Conservation (phyloP, 2,797 vertebrate genomes). For the Falco peregrinus region DNA sequence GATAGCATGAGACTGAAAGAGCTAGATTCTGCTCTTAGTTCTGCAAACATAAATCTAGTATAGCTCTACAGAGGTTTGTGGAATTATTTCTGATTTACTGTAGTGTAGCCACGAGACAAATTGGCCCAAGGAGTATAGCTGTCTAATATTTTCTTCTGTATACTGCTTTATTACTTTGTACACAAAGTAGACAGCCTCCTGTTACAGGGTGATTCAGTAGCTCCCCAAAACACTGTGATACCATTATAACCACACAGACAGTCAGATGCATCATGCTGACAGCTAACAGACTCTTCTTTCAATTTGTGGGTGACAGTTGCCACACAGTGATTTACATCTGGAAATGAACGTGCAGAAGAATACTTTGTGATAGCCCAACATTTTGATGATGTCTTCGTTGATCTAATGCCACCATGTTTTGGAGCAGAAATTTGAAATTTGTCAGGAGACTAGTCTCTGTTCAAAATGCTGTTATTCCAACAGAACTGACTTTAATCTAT, state of each 20-base stretch:
- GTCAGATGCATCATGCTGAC: not conserved
- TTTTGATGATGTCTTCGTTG: not conserved
- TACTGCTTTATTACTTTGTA: not conserved
- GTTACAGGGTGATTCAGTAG: slow-evolving; percentile 29
- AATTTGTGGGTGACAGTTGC: slow-evolving; percentile 1
- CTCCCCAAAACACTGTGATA: not conserved
- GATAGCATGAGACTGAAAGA: not conserved
- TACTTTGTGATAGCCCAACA: not conserved
- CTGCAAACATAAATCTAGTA: slow-evolving; percentile 16
- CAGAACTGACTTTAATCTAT: not conserved
- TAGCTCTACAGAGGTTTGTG: slow-evolving; percentile 9
- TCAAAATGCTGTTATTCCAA: not conserved
- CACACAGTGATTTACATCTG: not conserved
- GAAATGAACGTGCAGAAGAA: not conserved
- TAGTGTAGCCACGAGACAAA: slow-evolving; percentile 3
- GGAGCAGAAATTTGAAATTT: not conserved
- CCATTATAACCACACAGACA: not conserved
- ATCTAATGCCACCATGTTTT: not conserved
- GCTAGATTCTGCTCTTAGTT: not conserved
- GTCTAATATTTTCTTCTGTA: slow-evolving; percentile 5
- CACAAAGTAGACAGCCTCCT: not conserved
- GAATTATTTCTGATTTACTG: slow-evolving; percentile 41
- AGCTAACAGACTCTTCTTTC: not conserved
- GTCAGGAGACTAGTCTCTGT: not conserved
- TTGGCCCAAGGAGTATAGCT: slow-evolving; percentile 8